Conservation (phyloP, 2,113 vertebrate genomes). For the Haliaeetus leucogaster region DNA sequence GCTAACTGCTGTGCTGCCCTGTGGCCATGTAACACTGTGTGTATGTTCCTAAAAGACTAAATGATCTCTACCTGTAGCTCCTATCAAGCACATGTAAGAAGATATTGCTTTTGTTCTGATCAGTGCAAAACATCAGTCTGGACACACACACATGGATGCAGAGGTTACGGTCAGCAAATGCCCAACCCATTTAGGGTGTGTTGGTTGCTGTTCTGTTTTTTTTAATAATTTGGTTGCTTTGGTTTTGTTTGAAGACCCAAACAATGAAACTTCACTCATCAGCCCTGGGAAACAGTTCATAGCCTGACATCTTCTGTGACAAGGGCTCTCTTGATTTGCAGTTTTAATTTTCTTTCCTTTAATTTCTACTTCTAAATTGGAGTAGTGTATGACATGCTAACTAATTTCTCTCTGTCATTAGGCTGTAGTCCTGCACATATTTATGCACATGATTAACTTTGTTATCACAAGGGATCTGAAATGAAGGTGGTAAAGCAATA, state of each 20-base stretch:
- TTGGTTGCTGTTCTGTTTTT: background rate
- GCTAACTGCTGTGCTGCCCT: background rate
- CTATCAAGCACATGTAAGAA: background rate
- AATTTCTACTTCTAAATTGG: background rate
- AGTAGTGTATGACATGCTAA: background rate
- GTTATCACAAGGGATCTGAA: background rate
- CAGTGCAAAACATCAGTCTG: background rate
- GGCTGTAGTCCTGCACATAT: background rate
- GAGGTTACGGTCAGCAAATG: accelerated
- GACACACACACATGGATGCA: background rate
- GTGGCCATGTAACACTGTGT: accelerated
- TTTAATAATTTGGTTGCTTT: background rate
- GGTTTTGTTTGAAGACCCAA: background rate
- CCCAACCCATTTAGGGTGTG: background rate
- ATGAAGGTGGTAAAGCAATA: background rate
- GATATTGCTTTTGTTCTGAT: background rate
- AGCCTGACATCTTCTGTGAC: background rate
- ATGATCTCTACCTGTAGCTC: background rate
- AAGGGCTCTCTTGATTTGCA: background rate
- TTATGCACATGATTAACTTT: background rate
- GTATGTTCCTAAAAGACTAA: background rate
- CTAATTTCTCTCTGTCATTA: background rate
- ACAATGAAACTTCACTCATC: background rate
- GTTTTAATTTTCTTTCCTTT: background rate
- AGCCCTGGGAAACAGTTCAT: background rate